Percentiles rank a stretch among this genome's conserved stretches.
These are phyloP conservation scores for Hypothenemus hampei DNA, from an alignment of 1,140 invertebrate genomes.

Conservation along the genomic window DNA sequence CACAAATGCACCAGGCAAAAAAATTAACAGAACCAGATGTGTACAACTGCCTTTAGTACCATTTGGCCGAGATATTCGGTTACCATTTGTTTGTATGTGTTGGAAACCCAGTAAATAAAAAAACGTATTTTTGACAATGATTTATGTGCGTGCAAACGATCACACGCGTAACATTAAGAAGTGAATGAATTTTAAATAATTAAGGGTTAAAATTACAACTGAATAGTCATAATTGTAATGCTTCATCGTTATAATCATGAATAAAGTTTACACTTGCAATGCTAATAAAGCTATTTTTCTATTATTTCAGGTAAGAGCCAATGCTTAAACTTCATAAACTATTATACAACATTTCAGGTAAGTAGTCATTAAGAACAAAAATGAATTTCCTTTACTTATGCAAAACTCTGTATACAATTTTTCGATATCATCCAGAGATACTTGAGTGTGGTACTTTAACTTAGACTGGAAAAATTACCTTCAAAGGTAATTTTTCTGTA, in stretches of 20 bases:
- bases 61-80: conserved; percentile 3
- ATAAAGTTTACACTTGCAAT: neutral
- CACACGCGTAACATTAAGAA: too few species aligned
- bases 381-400: too few species aligned
- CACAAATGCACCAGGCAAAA: neutral
- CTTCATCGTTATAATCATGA: too few species aligned
- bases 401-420: too few species aligned
- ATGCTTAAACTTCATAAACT: too few species aligned
- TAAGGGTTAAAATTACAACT: neutral
- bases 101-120: neutral
- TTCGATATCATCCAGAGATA: too few species aligned
- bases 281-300: neutral
- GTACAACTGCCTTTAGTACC: conserved; percentile 3
- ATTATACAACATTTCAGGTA: too few species aligned
- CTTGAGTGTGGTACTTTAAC: too few species aligned
- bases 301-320: neutral
- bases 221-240: neutral
- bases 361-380: too few species aligned
- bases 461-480: too few species aligned
- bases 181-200: neutral
- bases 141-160: neutral
- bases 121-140: neutral
- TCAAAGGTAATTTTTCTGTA: too few species aligned
- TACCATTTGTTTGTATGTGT: neutral
- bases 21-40: neutral